Percentiles rank a stretch among this genome's conserved stretches.
phyloP scores from a whole-genome alignment of 2,113 vertebrate genomes.

The Leucosticte australis region DNA sequence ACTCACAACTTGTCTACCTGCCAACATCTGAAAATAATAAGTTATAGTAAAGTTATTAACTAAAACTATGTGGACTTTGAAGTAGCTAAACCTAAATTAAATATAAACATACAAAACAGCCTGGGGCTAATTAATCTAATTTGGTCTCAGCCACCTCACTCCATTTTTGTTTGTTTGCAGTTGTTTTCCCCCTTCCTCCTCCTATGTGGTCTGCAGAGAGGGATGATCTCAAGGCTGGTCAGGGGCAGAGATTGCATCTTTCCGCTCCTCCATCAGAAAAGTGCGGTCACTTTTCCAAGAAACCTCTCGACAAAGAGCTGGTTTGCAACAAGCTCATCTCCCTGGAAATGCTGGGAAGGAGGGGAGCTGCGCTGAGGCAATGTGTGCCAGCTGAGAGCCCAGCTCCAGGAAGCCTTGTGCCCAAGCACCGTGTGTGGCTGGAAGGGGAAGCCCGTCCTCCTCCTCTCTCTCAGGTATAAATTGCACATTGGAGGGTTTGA shows the following conservation, averaged over 20 bases:
- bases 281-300: background rate
- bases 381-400: slow-evolving; percentile 16
- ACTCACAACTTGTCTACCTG: slow-evolving; percentile 66
- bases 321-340: background rate
- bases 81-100: slow-evolving; percentile 71
- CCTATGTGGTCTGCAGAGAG: slow-evolving; percentile 22
- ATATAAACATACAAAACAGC: slow-evolving; percentile 56
- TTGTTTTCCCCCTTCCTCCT: slow-evolving; percentile 45
- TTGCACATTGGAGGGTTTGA: background rate
- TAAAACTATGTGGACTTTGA: slow-evolving; percentile 61
- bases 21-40: slow-evolving; percentile 70
- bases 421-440: background rate
- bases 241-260: background rate
- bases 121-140: slow-evolving; percentile 55
- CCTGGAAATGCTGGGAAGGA: background rate
- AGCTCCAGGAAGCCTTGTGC: background rate
- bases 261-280: background rate
- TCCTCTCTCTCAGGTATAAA: slow-evolving; percentile 9
- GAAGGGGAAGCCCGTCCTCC: background rate
- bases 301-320: background rate
- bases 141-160: slow-evolving; percentile 32
- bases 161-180: slow-evolving; percentile 55
- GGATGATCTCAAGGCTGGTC: background rate
- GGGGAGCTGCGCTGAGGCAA: background rate
- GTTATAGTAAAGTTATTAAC: slow-evolving; percentile 69